A percentile compares a stretch with the other conserved stretches of the same genome.
Evolutionary conservation across 2,113 vertebrate genomes (phyloP).

Genomic region (Paralichthys olivaceus): DNA sequence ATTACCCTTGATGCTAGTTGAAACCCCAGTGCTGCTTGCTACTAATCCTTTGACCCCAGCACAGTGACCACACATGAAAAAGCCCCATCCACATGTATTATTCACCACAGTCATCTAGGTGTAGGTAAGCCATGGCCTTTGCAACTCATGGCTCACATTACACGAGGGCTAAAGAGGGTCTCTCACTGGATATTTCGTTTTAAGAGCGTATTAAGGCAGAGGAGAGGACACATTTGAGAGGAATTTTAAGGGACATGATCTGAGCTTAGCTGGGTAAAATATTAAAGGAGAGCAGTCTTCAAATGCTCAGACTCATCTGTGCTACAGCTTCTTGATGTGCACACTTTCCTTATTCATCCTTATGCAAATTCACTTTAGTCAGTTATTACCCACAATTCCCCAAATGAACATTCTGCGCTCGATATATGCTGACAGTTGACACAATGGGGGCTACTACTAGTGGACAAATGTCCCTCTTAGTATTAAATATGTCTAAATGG

Average conservation of each 20-base stretch:
- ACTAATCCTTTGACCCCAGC: constrained; percentile 12
- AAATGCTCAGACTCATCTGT: not conserved
- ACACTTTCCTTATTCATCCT: no score
- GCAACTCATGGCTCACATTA: constrained; percentile 47
- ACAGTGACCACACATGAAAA: constrained; percentile 44
- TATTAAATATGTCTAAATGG: not conserved
- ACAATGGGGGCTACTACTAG: no score
- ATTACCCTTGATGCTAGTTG: constrained; percentile 14
- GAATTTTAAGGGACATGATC: not conserved
- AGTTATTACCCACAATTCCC: not conserved
- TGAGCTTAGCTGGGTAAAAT: not conserved
- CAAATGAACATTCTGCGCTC: no score
- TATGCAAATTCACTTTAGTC: not conserved
- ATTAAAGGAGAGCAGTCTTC: not conserved
- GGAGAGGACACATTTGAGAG: not conserved
- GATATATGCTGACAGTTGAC: no score
- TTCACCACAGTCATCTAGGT: constrained; percentile 55
- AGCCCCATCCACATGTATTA: constrained; percentile 48
- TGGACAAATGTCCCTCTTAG: not conserved
- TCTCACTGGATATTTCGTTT: constrained; percentile 24
- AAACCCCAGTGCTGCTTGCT: constrained; percentile 30
- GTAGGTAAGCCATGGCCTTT: constrained; percentile 34
- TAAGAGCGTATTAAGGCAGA: not conserved
- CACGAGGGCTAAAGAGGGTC: constrained; percentile 23
- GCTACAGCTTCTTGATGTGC: no score